These are phyloP conservation scores for Thelaira solivaga DNA, from an alignment of 2,888 invertebrate genomes.

Conservation along the genomic window DNA sequence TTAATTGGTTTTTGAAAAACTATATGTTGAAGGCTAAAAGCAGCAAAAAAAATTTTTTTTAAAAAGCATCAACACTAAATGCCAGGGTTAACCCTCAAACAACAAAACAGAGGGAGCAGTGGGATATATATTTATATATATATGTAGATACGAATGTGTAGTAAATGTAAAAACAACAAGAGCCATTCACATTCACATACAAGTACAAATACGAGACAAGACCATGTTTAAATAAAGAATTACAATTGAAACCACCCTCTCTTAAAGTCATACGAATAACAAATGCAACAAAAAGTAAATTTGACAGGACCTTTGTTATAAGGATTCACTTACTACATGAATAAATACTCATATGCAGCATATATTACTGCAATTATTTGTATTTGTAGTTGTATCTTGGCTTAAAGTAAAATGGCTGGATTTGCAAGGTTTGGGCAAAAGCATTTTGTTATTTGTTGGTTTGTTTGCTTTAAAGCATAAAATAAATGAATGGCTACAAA, in stretches of 20 bases:
- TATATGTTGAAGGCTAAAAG: conserved; percentile 26
- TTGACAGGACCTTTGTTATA: conserved; percentile 49
- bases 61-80: conserved; percentile 56
- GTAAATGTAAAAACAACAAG: conserved; percentile 20
- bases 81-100: conserved; percentile 49
- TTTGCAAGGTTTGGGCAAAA: conserved; percentile 13
- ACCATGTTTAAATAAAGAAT: conserved; percentile 33
- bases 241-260: conserved; percentile 34
- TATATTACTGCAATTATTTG: conserved; percentile 10
- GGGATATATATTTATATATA: conserved; percentile 6
- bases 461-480: background rate
- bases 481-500: conserved; percentile 28
- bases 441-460: background rate
- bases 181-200: too few species aligned
- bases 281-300: conserved; percentile 16
- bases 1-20: conserved; percentile 54
- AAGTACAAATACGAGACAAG: conserved; percentile 4
- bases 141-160: too few species aligned
- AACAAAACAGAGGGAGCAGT: conserved; percentile 9
- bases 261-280: conserved; percentile 11
- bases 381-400: conserved; percentile 6
- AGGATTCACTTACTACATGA: conserved; percentile 45
- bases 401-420: background rate
- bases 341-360: conserved; percentile 22
- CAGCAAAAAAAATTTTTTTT: conserved; percentile 3